Evolutionary conservation across 2,888 invertebrate genomes (phyloP), one percentile per base, ranked within the genome.

Genomic region (Flexamia atlantica): DNA sequence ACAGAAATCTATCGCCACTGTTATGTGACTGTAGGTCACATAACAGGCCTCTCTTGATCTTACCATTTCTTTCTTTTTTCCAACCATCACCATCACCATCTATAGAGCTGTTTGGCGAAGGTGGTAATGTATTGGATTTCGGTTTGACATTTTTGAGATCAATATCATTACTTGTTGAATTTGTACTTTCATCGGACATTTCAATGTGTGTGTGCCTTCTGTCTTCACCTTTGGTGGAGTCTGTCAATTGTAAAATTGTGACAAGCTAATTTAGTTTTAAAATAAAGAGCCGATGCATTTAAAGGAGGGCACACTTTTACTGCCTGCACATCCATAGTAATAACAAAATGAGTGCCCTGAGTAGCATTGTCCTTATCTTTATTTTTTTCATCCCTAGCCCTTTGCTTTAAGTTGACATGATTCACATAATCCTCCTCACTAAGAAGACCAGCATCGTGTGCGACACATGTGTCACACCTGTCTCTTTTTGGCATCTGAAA

Each of bases 291-390:
- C 28, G 40, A 40, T 40, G 83, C 76, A 76, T 83, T 76, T 17
- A 83, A 40, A 20, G 42, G 60, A 1, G 83, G 83, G 25, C 83
- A 83, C 17, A 83, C 76, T 76, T 87, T 85, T 0, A 89, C 88
- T 20, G 76, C 25, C 28, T 83, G 83, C 20, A 60, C 76, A 25
- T 79, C 76, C 50, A 72, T 53, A 14, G 57, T 57, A 20, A 83
- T 23, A 14, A 83, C 83, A 7, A 40, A 32, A 30, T 12, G 25
- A 30, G 23, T 74, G 20, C 76, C 76, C 30, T 74, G 72, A 36
- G 32, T 36, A 32, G 60, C 83, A 25, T 76, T 76, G 23, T 40
- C 32, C 70, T 83, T 83, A 28, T 76, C 83, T 50, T 40, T 76
- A 23, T 17, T 36, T 83, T 87, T 87, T 81, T 85, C 83, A 5